Base-by-base conservation (phyloP, 2,888 invertebrate genomes). In the Sympetrum striolatum region DNA sequence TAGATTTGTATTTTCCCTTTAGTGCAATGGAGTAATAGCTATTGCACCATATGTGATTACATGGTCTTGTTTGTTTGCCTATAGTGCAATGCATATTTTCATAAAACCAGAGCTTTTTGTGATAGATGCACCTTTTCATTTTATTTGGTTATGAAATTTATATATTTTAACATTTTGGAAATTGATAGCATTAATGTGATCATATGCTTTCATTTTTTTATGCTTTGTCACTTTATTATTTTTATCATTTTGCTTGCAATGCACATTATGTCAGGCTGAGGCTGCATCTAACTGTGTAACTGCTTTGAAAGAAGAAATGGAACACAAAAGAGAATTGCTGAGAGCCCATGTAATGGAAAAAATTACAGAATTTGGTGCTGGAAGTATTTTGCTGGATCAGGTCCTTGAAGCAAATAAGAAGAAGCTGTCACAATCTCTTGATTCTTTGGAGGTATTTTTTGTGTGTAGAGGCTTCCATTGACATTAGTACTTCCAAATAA, bases 271-370 rank as follows among this genome's bases (percentile, higher is more conserved):
- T 90, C 95, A 96, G 96, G 96, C 96, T 94, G 96, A 96, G 94
- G 95, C 95, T 93, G 96, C 96, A 94, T 96, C 95, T 94, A 94
- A 94, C 92, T 95, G 95, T 93, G 95, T 96, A 93, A 94, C 95
- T 92, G 95, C 95, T 90, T 94, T 96, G 93, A 94, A 95, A 92
- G 93, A 94, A 80, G 95, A 95, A 92, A 94, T 96, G 92, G 95
- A 94, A 92, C 94, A 94, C 92, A 95, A 95, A 94, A 94, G 94
- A 92, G 93, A 94, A 60, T 94, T 95, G 58, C 35, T 86, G 86
- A 86, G 86, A 53, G 86, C 58, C 86, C 37, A 58, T 60, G n/a
- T 86, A 25, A 37, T 60, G 60, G 86, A 86, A 86, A 86, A 86
- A 60, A 86, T 86, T 15, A 37, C 86, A 35, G 86, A 86, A 60